Conservation (phyloP, 2,797 vertebrate species). For the Amphiprion clarkii region DNA sequence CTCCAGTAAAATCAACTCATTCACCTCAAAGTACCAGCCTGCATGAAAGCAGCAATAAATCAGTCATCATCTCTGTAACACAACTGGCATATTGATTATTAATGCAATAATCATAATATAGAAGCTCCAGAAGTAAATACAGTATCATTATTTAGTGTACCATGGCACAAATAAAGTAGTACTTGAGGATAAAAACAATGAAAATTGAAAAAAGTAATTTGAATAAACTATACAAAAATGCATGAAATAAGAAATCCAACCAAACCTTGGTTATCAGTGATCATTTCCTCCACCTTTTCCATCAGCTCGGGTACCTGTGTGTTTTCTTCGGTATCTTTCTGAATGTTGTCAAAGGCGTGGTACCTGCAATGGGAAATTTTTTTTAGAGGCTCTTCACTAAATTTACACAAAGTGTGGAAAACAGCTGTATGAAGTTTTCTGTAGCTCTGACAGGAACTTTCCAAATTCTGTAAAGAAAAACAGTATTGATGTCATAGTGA, state of each 20-base stretch:
- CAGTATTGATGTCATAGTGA: neutral
- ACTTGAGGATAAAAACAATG: neutral
- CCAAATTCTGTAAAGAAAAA: neutral
- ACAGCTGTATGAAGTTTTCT: neutral
- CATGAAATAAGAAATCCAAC: neutral
- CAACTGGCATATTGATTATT: neutral
- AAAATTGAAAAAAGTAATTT: neutral
- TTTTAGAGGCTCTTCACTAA: neutral
- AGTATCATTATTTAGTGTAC: neutral
- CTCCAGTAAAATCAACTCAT: conserved; percentile 79
- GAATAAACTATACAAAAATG: neutral
- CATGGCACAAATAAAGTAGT: neutral
- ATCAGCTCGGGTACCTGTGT: conserved; percentile 85
- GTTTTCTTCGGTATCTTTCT: conserved; percentile 77
- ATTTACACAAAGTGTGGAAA: neutral
- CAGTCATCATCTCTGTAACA: conserved; percentile 11
- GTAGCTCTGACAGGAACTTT: neutral
- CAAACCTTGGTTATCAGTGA: conserved; percentile 84
- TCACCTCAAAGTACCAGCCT: conserved; percentile 87
- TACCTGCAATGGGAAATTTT: conserved; percentile 65
- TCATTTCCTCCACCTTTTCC: conserved; percentile 85
- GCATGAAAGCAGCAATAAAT: conserved; percentile 5
- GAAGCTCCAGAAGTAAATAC: neutral
- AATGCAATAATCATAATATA: neutral
- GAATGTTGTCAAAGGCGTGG: conserved; percentile 83